Base-by-base conservation (phyloP, 2,797 vertebrate species). In the Toxotes lorentzi region DNA sequence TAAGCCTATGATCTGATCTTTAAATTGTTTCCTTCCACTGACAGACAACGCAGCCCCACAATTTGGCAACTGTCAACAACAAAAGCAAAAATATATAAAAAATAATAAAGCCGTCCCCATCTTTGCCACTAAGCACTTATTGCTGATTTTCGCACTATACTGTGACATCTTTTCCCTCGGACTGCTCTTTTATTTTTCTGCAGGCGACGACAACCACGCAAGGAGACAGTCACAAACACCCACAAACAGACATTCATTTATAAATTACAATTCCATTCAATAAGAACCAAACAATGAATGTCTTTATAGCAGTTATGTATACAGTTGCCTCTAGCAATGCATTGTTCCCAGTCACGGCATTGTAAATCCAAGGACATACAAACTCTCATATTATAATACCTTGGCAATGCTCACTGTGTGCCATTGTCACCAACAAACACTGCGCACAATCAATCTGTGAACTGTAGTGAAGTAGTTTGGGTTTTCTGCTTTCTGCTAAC, bases 291-390 rank as follows among this genome's bases (percentile, higher is more conserved):
- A 85, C 76, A 85, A 64, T n/a, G 14, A 68, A 51, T 38, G 64
- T 1, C 13, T 59, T 62, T 67, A 54, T 73, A 66, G 79, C 78
- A 78, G 73, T 66, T 73, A 51, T 79, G 77, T 63, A 85, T 78
- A 88, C 70, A 73, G 62, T 65, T 57, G 57, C 35, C 48, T 78
- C 43, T 10, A 2, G 41, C 34, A n/a, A 71, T 68, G 65, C 72
- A 85, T 86, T 89, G 82, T 87, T 84, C 57, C 21, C 17, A 7
- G 65, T 79, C 40, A 73, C 50, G 70, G 61, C 54, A 77, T 70
- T 84, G 58, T 67, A 58, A 79, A 69, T 61, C 68, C 81, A 85
- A 88, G 76, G 84, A 81, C 76, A 71, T 34, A 68, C 62, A 67
- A 35, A 4, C 40, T 30, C 48, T 47, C 64, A 66, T 38, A 70